phyloP scores from a whole-genome alignment of 2,797 vertebrate genomes.

The Leptatherina wallacei region DNA sequence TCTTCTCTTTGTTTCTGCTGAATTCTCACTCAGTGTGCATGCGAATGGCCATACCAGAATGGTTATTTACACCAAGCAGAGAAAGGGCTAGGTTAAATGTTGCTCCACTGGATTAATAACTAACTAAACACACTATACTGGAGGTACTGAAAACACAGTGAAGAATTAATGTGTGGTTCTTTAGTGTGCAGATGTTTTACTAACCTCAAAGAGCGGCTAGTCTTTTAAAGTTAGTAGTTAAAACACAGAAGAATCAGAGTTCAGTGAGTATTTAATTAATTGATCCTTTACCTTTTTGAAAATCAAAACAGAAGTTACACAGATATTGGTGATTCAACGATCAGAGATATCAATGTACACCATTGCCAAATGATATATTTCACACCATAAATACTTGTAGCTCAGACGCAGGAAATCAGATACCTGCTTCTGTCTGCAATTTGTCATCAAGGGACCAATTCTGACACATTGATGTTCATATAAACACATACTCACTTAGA shows the following conservation, averaged over 20 bases:
- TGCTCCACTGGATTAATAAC: conserved; percentile 30
- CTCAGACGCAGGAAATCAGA: conserved; percentile 75
- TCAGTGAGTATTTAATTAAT: conserved; percentile 84
- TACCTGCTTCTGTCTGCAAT: conserved; percentile 75
- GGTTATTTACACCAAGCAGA: conserved; percentile 48
- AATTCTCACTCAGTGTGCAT: conserved; percentile 18
- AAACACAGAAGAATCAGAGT: conserved; percentile 72
- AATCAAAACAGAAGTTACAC: conserved; percentile 86
- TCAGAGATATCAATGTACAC: conserved; percentile 87
- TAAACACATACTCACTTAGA: conserved; percentile 72
- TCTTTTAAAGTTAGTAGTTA: conserved; percentile 1
- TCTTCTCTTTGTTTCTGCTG: conserved; percentile 48
- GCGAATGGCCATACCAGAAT: conserved; percentile 3
- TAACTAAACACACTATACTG: conserved; percentile 29
- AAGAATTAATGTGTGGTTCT: conserved; percentile 4
- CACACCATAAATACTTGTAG: conserved; percentile 85
- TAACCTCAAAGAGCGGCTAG: background rate
- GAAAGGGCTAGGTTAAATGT: conserved; percentile 32
- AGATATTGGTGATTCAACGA: conserved; percentile 85
- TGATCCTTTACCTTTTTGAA: conserved; percentile 84
- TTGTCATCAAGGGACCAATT: conserved; percentile 81
- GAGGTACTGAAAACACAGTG: conserved; percentile 8
- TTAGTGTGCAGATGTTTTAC: background rate
- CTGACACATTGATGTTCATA: conserved; percentile 78
- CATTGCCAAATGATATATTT: conserved; percentile 86